phyloP scores from a whole-genome alignment of 2,113 vertebrate genomes.

The Stegostoma tigrinum region DNA sequence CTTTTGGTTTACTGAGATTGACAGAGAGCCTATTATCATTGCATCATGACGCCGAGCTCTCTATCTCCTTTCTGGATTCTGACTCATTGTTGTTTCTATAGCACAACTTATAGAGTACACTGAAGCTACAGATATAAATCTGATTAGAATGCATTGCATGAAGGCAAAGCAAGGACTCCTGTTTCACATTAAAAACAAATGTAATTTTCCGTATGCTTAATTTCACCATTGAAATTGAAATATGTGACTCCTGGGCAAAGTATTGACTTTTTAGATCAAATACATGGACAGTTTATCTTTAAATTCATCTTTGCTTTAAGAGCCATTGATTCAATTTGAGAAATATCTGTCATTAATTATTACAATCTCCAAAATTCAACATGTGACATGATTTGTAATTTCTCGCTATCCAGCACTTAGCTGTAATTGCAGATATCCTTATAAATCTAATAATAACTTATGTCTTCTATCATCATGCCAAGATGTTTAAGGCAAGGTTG shows the following conservation, averaged over 20 bases:
- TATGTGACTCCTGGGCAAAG: background rate
- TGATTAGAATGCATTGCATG: background rate
- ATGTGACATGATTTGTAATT: background rate
- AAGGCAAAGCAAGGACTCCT: background rate
- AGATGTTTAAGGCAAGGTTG: background rate
- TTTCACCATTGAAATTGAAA: background rate
- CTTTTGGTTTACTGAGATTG: no score
- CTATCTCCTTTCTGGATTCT: no score
- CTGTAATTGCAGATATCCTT: constrained; percentile 7
- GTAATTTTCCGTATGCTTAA: background rate
- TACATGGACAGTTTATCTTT: background rate
- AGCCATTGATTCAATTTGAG: background rate
- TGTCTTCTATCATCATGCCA: background rate
- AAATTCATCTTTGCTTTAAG: constrained; percentile 10
- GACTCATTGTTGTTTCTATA: background rate
- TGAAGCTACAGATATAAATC: background rate
- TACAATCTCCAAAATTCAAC: background rate
- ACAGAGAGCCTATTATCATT: no score
- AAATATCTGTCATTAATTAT: background rate
- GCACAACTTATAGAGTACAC: background rate
- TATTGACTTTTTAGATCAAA: background rate
- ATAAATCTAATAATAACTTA: background rate
- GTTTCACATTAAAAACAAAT: background rate
- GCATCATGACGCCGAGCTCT: no score
- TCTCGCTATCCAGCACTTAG: background rate